Evolutionary conservation across 2,888 invertebrate genomes (phyloP).

Genomic region (Drosophila dives): DNA sequence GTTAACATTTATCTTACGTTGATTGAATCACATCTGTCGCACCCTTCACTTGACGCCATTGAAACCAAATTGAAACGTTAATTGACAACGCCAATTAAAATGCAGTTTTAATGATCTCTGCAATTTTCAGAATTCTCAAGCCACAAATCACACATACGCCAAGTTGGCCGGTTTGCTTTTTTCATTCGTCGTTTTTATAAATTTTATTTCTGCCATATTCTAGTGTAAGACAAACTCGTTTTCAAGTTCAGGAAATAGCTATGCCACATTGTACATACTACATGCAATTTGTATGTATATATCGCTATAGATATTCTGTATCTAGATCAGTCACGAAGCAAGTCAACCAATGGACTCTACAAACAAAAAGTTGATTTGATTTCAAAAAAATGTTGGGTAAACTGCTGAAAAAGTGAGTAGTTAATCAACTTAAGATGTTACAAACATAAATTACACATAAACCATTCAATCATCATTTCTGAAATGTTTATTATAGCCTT

Average conservation of each 20-base stretch:
- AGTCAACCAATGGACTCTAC: conserved; percentile 19
- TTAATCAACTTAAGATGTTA: not conserved
- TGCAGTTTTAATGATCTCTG: conserved; percentile 51
- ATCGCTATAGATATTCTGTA: conserved; percentile 38
- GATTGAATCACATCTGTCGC: conserved; percentile 28
- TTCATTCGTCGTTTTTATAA: not conserved
- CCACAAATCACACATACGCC: conserved; percentile 61
- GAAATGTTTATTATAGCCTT: conserved; percentile 15
- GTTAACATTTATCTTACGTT: conserved; percentile 14
- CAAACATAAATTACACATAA: conserved; percentile 2
- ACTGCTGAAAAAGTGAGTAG: conserved; percentile 18
- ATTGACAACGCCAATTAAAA: conserved; percentile 65
- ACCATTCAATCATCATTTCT: not conserved
- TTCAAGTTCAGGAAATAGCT: conserved; percentile 77
- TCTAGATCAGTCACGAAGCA: conserved; percentile 48
- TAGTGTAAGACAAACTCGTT: conserved; percentile 61
- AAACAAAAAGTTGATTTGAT: conserved; percentile 10
- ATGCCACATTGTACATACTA: conserved; percentile 34
- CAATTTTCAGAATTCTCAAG: conserved; percentile 67
- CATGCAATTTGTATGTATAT: conserved; percentile 13
- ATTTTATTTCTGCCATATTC: conserved; percentile 36
- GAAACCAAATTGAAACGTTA: conserved; percentile 34
- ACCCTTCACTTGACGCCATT: conserved; percentile 46
- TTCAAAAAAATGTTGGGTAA: not conserved
- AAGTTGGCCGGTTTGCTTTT: conserved; percentile 40